Percentiles rank a stretch among this genome's conserved stretches.
Conservation (phyloP, 2,888 invertebrate genomes). For the Eristalis intricaria region DNA sequence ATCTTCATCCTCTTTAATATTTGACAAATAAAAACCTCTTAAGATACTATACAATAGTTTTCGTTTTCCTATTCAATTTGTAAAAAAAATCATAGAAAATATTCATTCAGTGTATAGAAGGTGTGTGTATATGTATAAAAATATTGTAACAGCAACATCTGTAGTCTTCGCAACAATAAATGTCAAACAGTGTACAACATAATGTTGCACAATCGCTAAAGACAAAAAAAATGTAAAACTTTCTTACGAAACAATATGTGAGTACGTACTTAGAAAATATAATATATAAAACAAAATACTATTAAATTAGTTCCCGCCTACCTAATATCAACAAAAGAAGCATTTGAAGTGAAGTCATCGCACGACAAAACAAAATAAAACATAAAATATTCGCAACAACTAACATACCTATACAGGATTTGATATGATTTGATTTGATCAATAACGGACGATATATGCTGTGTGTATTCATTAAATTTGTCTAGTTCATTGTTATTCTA, state of each 20-base stretch:
- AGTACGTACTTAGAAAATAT: neutral
- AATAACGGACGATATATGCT: constrained; percentile 53
- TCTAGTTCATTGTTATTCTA: neutral
- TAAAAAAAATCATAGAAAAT: constrained; percentile 66
- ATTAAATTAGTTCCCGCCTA: constrained; percentile 42
- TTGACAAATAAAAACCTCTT: constrained; percentile 26
- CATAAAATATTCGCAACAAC: constrained; percentile 29
- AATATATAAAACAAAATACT: constrained; percentile 19
- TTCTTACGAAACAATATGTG: constrained; percentile 3
- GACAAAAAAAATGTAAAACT: constrained; percentile 22
- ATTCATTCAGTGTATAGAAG: constrained; percentile 30
- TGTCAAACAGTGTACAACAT: neutral
- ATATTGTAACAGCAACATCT: neutral
- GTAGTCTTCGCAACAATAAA: constrained; percentile 1
- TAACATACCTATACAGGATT: constrained; percentile 33
- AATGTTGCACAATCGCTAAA: neutral
- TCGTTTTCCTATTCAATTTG: constrained; percentile 32
- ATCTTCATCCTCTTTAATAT: constrained; percentile 23
- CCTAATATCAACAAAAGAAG: constrained; percentile 28
- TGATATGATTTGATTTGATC: constrained; percentile 62
- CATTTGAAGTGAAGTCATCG: constrained; percentile 25
- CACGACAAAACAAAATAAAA: constrained; percentile 21
- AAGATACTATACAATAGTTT: constrained; percentile 33
- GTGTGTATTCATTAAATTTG: neutral
- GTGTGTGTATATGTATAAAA: constrained; percentile 24